phyloP scores from a whole-genome alignment of 92 coral and sea anemone genomes.

The Porites rus region DNA sequence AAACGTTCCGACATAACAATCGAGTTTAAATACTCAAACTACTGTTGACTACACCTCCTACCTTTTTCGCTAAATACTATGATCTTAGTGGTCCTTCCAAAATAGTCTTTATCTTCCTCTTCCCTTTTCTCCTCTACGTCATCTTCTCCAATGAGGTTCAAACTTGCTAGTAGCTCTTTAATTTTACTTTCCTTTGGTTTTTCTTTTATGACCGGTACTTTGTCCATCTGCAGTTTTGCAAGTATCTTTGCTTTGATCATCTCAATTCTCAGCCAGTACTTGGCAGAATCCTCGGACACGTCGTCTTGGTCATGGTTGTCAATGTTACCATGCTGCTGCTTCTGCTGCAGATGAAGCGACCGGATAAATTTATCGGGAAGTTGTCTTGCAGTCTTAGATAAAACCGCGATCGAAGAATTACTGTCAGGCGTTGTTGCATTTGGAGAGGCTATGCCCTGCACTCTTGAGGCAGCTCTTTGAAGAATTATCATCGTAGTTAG shows the following conservation, averaged over 20 bases:
- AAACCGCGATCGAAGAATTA: conserved; percentile 3
- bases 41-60: conserved; percentile 32
- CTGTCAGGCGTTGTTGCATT: conserved; percentile 28
- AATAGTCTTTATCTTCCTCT: conserved; percentile 21
- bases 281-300: conserved; percentile 2
- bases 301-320: background rate
- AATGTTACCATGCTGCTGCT: conserved; percentile 30
- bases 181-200: conserved; percentile 43
- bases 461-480: conserved; percentile 37
- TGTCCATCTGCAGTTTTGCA: conserved; percentile 59
- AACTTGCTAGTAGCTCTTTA: conserved; percentile 53
- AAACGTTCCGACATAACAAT: conserved; percentile 10
- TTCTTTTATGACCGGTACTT: conserved; percentile 51
- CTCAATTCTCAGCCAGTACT: conserved; percentile 62
- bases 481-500: conserved; percentile 48
- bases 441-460: conserved; percentile 19
- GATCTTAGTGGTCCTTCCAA: conserved; percentile 43
- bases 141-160: conserved; percentile 66
- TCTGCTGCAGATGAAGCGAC: background rate
- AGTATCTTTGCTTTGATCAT: conserved; percentile 69
- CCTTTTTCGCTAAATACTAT: conserved; percentile 64
- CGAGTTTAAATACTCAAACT: background rate
- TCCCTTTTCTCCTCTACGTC: background rate
- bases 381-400: background rate
- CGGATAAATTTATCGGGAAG: conserved; percentile 1